These are phyloP conservation scores for Drosophila lowei DNA, from an alignment of 1,140 invertebrate genomes.

Conservation along the genomic window DNA sequence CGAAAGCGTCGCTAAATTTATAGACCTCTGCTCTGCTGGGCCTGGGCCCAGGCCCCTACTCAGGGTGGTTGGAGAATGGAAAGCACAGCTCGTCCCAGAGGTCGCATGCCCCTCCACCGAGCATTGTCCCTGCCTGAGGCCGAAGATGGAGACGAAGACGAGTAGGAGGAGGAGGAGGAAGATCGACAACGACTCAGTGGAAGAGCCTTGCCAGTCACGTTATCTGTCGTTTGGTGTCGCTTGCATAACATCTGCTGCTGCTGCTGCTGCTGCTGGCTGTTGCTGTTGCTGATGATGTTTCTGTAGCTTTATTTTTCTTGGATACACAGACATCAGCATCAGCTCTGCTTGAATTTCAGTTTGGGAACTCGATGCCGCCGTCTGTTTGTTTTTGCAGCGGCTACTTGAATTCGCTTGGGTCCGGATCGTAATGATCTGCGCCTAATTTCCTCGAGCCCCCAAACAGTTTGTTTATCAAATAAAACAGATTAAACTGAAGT, in stretches of 20 bases:
- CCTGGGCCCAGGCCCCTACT: constrained; percentile 20
- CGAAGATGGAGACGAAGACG: constrained; percentile 5
- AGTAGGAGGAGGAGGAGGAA: constrained; percentile 3
- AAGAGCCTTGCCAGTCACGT: constrained; percentile 74
- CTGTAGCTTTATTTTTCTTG: constrained; percentile 30
- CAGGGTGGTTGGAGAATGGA: constrained; percentile 4
- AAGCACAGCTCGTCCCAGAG: constrained; percentile 18
- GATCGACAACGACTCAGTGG: constrained; percentile 27
- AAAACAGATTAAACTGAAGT: constrained; percentile 37
- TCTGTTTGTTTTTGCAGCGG: constrained; percentile 35
- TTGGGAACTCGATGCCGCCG: constrained; percentile 43
- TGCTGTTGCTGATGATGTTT: constrained; percentile 22
- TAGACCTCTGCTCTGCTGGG: constrained; percentile 29
- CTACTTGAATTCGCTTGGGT: constrained; percentile 53
- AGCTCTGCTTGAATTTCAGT: constrained; percentile 55
- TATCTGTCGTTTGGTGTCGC: constrained; percentile 39
- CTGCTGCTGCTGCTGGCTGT: constrained; percentile 13
- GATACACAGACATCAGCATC: constrained; percentile 9
- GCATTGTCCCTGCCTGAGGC: constrained; percentile 7
- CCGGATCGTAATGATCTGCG: constrained; percentile 33
- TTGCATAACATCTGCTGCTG: constrained; percentile 18
- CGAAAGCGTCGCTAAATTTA: constrained; percentile 58
- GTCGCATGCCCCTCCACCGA: constrained; percentile 14
- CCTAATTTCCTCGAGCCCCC: constrained; percentile 22
- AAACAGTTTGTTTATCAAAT: constrained; percentile 50